A percentile compares a stretch with the other conserved stretches of the same genome.
Conservation (phyloP, 2,797 vertebrate genomes). For the Acanthis flammea region DNA sequence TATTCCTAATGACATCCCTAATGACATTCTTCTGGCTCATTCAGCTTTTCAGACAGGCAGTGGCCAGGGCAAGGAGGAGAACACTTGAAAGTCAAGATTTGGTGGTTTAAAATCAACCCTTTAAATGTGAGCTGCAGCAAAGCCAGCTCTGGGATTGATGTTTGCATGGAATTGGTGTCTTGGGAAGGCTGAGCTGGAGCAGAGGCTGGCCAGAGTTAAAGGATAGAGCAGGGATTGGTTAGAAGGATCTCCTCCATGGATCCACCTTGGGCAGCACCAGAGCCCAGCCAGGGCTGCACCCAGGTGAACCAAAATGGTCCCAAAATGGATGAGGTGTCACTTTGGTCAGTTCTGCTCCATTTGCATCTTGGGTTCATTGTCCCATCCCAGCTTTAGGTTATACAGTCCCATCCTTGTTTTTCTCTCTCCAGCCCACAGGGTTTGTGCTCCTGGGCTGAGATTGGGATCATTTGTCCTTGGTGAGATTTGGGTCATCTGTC, state of each 20-base stretch:
- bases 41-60: background rate
- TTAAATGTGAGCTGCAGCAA: background rate
- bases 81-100: background rate
- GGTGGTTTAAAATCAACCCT: background rate
- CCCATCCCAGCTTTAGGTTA: fast-evolving
- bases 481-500: too few species aligned
- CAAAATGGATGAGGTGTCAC: background rate
- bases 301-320: background rate
- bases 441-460: background rate
- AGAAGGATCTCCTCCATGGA: background rate
- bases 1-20: background rate
- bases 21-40: background rate
- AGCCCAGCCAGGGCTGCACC: background rate
- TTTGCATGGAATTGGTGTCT: background rate
- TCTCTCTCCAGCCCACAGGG: background rate
- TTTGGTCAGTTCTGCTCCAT: background rate
- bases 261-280: background rate
- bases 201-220: background rate
- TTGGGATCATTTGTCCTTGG: background rate
- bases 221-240: background rate
- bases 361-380: background rate
- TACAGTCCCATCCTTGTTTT: background rate
- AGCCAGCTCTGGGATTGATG: background rate
- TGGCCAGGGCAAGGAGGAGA: background rate
- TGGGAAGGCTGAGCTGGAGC: background rate